These are phyloP conservation scores for Aleiodes testaceus DNA, from an alignment of 2,888 invertebrate genomes.

Conservation along the genomic window DNA sequence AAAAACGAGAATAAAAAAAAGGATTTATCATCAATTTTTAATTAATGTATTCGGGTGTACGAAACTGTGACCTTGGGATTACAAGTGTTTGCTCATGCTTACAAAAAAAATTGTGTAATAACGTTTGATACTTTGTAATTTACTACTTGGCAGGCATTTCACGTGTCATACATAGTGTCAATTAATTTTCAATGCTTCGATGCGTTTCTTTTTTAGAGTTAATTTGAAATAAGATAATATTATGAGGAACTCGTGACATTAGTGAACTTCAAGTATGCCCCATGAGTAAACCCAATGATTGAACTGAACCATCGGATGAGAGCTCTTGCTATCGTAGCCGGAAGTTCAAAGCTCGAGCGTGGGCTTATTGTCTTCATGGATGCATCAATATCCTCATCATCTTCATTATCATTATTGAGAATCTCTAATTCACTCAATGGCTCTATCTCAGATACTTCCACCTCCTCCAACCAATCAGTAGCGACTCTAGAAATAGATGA, in stretches of 20 bases:
- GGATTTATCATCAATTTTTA: background rate
- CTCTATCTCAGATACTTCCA: conserved; percentile 50
- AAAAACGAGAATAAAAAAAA: conserved; percentile 40
- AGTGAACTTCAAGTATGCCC: conserved; percentile 56
- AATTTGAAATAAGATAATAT: background rate
- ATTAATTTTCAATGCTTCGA: conserved; percentile 11
- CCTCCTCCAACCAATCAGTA: conserved; percentile 39
- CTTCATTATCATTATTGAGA: conserved; percentile 49
- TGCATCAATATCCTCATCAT: conserved; percentile 51
- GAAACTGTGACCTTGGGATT: conserved; percentile 16
- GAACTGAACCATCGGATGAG: conserved; percentile 63
- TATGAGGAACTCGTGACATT: conserved; percentile 5
- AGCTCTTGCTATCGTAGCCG: conserved; percentile 57
- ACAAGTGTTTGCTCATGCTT: conserved; percentile 10
- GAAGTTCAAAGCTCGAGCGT: conserved; percentile 54
- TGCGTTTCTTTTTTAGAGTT: background rate
- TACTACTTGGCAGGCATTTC: background rate
- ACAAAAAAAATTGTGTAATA: conserved; percentile 37
- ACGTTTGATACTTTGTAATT: conserved; percentile 15
- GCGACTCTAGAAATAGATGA: conserved; percentile 37
- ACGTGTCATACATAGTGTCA: conserved; percentile 11
- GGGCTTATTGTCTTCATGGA: conserved; percentile 41
- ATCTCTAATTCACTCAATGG: conserved; percentile 53
- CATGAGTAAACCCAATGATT: conserved; percentile 57
- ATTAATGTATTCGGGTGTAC: background rate